Evolutionary conservation across 53 echinoderm and acorn worm species (phyloP).

Genomic region (Apostichopus leukothele): DNA sequence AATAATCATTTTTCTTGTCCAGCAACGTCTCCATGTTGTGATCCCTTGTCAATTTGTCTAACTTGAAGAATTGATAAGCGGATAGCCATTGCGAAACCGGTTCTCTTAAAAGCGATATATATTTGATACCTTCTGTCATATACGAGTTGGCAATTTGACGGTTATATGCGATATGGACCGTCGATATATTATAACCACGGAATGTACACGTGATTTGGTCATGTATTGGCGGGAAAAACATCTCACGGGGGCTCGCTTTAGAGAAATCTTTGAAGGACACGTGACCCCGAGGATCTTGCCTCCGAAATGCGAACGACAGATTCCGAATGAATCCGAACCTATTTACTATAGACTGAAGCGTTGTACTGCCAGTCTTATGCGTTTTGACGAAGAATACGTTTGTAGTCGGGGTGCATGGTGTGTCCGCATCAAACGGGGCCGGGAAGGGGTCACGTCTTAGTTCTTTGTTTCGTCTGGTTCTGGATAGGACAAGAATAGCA

Average conservation of each 20-base stretch:
- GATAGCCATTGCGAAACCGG: constrained; percentile 30
- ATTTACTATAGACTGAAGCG: constrained; percentile 38
- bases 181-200: constrained; percentile 28
- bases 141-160: not conserved
- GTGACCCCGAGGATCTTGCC: constrained; percentile 15
- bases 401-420: constrained; percentile 26
- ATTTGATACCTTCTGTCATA: constrained; percentile 11
- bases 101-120: constrained; percentile 9
- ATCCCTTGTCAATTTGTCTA: not conserved
- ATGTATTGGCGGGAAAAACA: constrained; percentile 34
- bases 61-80: constrained; percentile 26
- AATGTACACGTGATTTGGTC: constrained; percentile 3
- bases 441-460: not conserved
- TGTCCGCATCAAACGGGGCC: not conserved
- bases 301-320: constrained; percentile 43
- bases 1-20: not conserved
- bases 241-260: constrained; percentile 21
- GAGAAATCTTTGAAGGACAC: constrained; percentile 17
- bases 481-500: not conserved
- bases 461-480: not conserved
- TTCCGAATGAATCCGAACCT: constrained; percentile 37
- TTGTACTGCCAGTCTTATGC: constrained; percentile 50
- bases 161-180: constrained; percentile 44
- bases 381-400: constrained; percentile 50
- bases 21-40: constrained; percentile 19